phyloP scores from a whole-genome alignment of 2,797 vertebrate species.

The Micromesistius poutassou region DNA sequence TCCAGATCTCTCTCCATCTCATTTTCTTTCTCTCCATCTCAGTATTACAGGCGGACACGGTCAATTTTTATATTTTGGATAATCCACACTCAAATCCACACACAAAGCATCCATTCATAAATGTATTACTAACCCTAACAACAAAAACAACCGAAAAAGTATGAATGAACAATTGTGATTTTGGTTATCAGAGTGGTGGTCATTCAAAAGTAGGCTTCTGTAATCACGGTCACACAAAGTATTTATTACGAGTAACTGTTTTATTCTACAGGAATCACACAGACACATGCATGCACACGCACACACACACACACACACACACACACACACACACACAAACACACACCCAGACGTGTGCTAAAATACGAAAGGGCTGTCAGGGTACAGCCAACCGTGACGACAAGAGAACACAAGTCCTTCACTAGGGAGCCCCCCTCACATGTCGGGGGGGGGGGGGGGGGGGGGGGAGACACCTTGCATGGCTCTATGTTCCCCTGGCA shows the following conservation, averaged over 20 bases:
- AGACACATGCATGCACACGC: conserved; percentile 1
- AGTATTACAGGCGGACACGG: conserved; percentile 48
- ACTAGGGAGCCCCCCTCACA: conserved; percentile 47
- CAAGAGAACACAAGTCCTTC: conserved; percentile 31
- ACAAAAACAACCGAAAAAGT: neutral
- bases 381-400: conserved; percentile 48
- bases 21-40: conserved; percentile 47
- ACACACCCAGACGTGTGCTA: neutral
- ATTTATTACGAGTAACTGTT: neutral
- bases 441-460: conserved; percentile 42
- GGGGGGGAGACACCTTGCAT: conserved; percentile 49
- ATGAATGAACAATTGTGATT: neutral
- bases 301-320: conserved; percentile 12
- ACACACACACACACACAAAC: conserved; percentile 13
- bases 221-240: neutral
- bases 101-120: neutral
- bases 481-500: conserved; percentile 37
- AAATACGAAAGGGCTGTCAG: conserved; percentile 49
- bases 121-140: neutral
- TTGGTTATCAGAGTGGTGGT: neutral
- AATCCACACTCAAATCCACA: neutral
- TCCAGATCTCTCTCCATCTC: conserved; percentile 23
- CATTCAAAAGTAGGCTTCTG: neutral
- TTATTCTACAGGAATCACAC: neutral
- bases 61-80: neutral